Evolutionary conservation across 2,888 invertebrate species (phyloP), one percentile per base, ranked within the genome.

Genomic region (Miltochrista miniata): DNA sequence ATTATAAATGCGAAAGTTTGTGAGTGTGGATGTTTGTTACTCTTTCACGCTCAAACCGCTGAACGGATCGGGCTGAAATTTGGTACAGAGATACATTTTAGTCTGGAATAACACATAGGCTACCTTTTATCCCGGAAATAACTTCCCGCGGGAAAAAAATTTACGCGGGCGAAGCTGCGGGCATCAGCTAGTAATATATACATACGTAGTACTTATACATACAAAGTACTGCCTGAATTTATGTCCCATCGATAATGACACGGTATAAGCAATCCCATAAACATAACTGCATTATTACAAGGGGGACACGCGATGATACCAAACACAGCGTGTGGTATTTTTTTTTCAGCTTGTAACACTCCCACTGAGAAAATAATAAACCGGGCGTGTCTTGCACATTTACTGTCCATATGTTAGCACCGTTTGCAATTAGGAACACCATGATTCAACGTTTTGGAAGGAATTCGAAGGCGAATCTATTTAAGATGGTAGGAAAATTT

Each of bases 301-400:
- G n/a, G 51, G 55, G 11, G 48, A 56, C 45, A 40, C 49, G 11
- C 40, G 45, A 18, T 43, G 51, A 49, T 59, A 56, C 24, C 14
- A 40, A 43, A 48, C 67, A 39, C 67, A 53, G 74, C 70, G 48
- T 68, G 74, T 62, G 74, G 72, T 56, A 64, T 64, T 64, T 24
- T n/a, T 8, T 70, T 66, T 74, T 62, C 50, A 55, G 48, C 36
- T 46, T 45, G 55, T 49, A 50, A 39, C 42, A 36, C 43, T 47
- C 52, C 46, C 45, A 24, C 51, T 48, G 59, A 42, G 48, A 39
- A 13, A 33, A 14, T 33, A 43, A 50, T 54, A 49, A 54, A 60
- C 42, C 8, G 49, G 34, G 49, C 53, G 48, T 40, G 54, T 15
- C 44, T 44, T 35, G 24, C 36, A 56, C 36, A 51, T 60, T 49